Evolutionary conservation across 2,797 vertebrate genomes (phyloP), one percentile per base, ranked within the genome.

Genomic region (Picus viridis): DNA sequence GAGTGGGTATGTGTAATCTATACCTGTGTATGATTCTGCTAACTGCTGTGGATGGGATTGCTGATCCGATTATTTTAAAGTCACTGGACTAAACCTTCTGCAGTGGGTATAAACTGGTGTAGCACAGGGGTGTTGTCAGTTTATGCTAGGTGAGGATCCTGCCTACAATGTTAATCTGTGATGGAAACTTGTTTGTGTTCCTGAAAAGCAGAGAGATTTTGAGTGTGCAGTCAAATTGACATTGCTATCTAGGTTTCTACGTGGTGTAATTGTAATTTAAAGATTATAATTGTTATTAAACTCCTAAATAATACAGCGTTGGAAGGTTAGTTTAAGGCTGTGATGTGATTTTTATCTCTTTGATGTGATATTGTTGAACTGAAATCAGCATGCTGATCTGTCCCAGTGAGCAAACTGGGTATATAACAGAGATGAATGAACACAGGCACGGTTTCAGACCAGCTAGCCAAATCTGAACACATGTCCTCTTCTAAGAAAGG

Each of bases 281-380:
- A 81, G 76, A 83, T 78, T 63, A 81, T 86, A 91, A 91, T 91
- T 93, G 54, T 90, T 94, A 89, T 92, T 92, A 94, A 94, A 97
- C 95, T 89, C 91, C 90, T 86, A 91, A 95, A 94, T 93, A 89
- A 90, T 51, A n/a, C 71, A 91, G 63, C 63, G 53, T 19, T 84
- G 69, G 57, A 95, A 95, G 54, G 83, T 78, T 91, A 91, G 72
- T 81, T 93, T 85, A 89, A 94, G 69, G 68, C 67, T 91, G 71
- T 67, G 27, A 49, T 73, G 36, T 70, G 69, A 39, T 88, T 93
- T 90, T 86, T 90, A 30, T 77, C 68, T 85, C n/a, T 90, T 83
- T 72, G 57, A 61, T 86, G 30, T 58, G 12, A 57, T 86, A 71
- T 16, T 82, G 56, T 88, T 8, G 12, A 91, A 89, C 30, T 70